A percentile compares a stretch with the other conserved stretches of the same genome.
These are phyloP conservation scores for Choristoneura rosaceana DNA, from an alignment of 2,888 invertebrate genomes.

Conservation along the genomic window DNA sequence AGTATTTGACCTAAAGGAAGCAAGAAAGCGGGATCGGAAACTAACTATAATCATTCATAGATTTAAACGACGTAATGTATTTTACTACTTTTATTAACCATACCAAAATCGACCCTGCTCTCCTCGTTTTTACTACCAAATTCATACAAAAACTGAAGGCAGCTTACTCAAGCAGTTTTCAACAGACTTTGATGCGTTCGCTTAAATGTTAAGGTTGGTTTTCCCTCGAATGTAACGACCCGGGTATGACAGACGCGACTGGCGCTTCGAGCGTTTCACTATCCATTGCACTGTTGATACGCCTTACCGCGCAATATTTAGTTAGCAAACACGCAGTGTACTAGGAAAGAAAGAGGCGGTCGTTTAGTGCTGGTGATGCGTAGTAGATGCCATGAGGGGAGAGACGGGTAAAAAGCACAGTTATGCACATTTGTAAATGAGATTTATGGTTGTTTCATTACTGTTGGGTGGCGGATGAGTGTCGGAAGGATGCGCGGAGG, in stretches of 20 bases:
- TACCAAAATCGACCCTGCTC: conserved; percentile 9
- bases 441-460: conserved; percentile 38
- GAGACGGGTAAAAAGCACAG: conserved; percentile 9
- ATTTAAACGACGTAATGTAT: conserved; percentile 26
- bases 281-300: not conserved
- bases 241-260: no score
- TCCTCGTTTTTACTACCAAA: not conserved
- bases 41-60: conserved; percentile 24
- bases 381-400: conserved; percentile 12
- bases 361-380: not conserved
- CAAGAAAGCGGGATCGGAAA: conserved; percentile 20
- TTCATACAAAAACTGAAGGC: not conserved
- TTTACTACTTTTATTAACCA: not conserved
- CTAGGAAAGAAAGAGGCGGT: not conserved
- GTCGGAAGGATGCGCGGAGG: conserved; percentile 28
- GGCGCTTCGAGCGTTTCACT: not conserved
- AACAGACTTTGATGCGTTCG: conserved; percentile 1
- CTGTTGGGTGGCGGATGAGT: conserved; percentile 10
- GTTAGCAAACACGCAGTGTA: not conserved
- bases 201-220: conserved; percentile 8
- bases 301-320: not conserved
- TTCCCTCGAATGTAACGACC: not conserved
- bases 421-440: conserved; percentile 38
- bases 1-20: conserved; percentile 29
- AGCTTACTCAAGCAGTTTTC: not conserved